phyloP scores from a whole-genome alignment of 1,140 invertebrate genomes.

The Drosophila takahashii region DNA sequence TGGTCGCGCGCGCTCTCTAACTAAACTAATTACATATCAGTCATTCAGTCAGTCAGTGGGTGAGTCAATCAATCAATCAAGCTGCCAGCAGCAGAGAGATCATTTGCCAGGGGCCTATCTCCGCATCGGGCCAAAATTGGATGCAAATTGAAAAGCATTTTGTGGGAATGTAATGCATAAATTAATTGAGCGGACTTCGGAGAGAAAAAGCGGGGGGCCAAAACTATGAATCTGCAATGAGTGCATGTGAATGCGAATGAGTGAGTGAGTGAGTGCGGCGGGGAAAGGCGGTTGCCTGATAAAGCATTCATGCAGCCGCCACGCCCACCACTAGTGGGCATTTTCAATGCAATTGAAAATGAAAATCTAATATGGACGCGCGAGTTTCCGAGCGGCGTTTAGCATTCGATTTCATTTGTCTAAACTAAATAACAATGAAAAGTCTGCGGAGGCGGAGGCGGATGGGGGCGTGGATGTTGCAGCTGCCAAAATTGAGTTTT shows the following conservation, averaged over 20 bases:
- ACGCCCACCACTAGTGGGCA: constrained; percentile 4
- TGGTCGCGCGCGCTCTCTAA: constrained; percentile 1
- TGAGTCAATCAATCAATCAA: constrained; percentile 47
- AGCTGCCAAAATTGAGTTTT: constrained; percentile 39
- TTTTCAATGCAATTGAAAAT: constrained; percentile 57
- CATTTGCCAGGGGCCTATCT: constrained; percentile 29
- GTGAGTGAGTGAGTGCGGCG: background rate
- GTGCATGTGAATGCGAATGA: background rate
- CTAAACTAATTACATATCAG: constrained; percentile 52
- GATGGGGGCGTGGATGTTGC: constrained; percentile 1
- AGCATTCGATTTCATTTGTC: constrained; percentile 73
- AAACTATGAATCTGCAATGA: constrained; percentile 6
- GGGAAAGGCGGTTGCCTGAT: constrained; percentile 47
- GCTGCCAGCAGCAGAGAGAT: constrained; percentile 22
- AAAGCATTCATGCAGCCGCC: constrained; percentile 33
- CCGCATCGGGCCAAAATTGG: constrained; percentile 47
- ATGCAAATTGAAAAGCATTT: constrained; percentile 65
- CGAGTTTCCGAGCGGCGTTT: constrained; percentile 38
- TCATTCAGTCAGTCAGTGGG: constrained; percentile 24
- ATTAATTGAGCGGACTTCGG: constrained; percentile 63
- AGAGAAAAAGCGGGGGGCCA: constrained; percentile 15
- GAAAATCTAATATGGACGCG: constrained; percentile 62
- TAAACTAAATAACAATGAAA: constrained; percentile 79
- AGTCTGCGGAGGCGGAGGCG: constrained; percentile 4
- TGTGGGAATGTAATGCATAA: constrained; percentile 75